Conservation (phyloP, 2,797 vertebrate genomes). For the Serranus cabrilla region DNA sequence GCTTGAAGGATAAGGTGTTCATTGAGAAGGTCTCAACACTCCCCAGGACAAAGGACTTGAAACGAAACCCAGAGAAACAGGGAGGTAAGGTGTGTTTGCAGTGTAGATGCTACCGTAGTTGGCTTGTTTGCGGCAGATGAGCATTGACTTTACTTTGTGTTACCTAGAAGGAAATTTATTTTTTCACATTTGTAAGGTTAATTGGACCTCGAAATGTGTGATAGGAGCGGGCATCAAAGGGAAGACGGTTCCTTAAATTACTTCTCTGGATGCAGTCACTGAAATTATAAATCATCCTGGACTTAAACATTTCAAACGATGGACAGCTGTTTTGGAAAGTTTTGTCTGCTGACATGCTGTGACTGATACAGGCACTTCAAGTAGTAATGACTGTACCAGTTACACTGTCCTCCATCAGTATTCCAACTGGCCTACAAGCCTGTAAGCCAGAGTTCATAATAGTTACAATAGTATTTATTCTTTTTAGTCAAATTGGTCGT, state of each 20-base stretch:
- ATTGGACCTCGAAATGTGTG: not conserved
- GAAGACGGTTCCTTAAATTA: not conserved
- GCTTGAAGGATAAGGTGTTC: conserved; percentile 78
- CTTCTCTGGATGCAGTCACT: not conserved
- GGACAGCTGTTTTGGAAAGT: conserved; percentile 18
- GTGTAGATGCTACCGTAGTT: conserved; percentile 4
- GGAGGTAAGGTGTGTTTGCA: conserved; percentile 68
- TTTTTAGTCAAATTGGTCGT: conserved; percentile 21
- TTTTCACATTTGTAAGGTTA: not conserved
- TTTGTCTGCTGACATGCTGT: conserved; percentile 9
- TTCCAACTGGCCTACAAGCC: not conserved
- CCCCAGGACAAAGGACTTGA: conserved; percentile 65
- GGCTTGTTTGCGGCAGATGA: conserved; percentile 10
- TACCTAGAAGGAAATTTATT: not conserved
- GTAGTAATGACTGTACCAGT: not conserved
- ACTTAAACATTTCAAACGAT: not conserved
- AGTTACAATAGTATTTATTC: not conserved
- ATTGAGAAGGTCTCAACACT: conserved; percentile 78
- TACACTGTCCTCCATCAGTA: not conserved
- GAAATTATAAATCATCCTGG: not conserved
- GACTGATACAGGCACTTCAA: not conserved
- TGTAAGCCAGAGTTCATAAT: not conserved
- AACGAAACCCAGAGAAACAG: conserved; percentile 52
- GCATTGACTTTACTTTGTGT: not conserved
- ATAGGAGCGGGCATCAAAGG: not conserved